Percentiles rank a stretch among this genome's conserved stretches.
These are phyloP conservation scores for Aulostomus chinensis DNA, from an alignment of 2,797 vertebrate genomes.

Conservation along the genomic window DNA sequence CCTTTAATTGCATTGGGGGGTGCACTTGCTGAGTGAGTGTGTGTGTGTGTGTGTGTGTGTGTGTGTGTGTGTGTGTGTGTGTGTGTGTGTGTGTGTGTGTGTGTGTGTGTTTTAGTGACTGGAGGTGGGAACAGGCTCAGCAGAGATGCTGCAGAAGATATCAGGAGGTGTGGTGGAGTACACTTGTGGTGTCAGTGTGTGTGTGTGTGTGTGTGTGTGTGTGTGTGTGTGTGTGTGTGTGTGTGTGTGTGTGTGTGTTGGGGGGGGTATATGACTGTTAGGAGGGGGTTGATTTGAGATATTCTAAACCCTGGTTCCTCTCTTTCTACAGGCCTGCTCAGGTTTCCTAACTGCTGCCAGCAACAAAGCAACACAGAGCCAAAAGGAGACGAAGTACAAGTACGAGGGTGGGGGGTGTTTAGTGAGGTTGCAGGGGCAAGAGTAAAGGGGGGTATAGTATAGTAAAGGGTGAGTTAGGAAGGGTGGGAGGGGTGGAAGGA, in stretches of 20 bases:
- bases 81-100: no score
- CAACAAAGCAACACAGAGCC: constrained; percentile 54
- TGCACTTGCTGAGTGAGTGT: no score
- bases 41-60: neutral
- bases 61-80: neutral
- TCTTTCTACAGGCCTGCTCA: constrained; percentile 62
- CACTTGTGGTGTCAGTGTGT: neutral
- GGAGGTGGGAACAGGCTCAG: neutral
- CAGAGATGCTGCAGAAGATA: constrained; percentile 17
- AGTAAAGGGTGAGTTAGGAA: no score
- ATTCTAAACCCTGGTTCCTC: constrained; percentile 58
- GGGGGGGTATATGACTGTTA: neutral
- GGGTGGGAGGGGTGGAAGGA: neutral
- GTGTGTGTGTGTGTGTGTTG: no score
- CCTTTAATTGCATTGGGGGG: neutral
- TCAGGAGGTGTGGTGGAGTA: constrained; percentile 1
- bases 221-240: neutral
- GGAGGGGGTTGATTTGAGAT: constrained; percentile 44
- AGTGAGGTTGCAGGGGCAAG: constrained; percentile 28
- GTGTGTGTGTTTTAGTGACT: neutral
- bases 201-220: neutral
- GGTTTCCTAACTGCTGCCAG: constrained; percentile 69
- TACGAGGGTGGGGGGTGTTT: constrained; percentile 17
- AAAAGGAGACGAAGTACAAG: constrained; percentile 41
- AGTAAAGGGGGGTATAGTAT: constrained; percentile 12